Evolutionary conservation across 64 coral and sea anemone species (phyloP).

Genomic region (Stichodactyla helianthus): DNA sequence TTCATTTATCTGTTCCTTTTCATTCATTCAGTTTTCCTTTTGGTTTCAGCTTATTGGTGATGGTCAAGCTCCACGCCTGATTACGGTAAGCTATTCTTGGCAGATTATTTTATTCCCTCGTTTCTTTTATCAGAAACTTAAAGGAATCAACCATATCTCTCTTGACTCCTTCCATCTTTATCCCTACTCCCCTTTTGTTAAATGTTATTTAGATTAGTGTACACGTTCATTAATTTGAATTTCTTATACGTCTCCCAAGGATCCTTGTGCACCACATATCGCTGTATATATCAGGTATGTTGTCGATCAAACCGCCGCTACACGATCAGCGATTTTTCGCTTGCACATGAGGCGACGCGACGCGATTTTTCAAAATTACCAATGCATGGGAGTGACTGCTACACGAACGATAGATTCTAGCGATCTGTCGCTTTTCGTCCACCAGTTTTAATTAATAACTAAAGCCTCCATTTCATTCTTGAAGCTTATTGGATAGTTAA

Average conservation of each 20-base stretch:
- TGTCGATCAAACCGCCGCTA: neutral
- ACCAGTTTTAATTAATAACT: no score
- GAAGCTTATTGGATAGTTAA: no score
- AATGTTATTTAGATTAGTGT: neutral
- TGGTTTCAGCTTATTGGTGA: neutral
- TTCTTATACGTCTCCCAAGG: neutral
- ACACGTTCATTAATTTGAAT: neutral
- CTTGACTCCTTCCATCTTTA: neutral
- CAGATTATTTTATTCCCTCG: neutral
- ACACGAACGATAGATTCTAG: no score
- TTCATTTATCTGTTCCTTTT: neutral
- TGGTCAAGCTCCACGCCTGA: neutral
- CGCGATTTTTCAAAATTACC: no score
- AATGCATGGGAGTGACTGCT: no score
- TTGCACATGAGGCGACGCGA: no score
- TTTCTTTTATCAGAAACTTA: neutral
- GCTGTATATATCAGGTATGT: conserved; percentile 45
- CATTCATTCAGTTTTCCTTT: neutral
- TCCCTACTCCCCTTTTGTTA: no score
- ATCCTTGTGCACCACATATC: conserved; percentile 43
- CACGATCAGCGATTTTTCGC: no score
- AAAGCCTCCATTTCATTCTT: no score
- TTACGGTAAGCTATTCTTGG: neutral
- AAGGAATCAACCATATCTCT: neutral
- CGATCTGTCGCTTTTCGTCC: no score